These are phyloP conservation scores for Hymenochirus boettgeri DNA, from an alignment of 2,113 vertebrate species.

Conservation along the genomic window DNA sequence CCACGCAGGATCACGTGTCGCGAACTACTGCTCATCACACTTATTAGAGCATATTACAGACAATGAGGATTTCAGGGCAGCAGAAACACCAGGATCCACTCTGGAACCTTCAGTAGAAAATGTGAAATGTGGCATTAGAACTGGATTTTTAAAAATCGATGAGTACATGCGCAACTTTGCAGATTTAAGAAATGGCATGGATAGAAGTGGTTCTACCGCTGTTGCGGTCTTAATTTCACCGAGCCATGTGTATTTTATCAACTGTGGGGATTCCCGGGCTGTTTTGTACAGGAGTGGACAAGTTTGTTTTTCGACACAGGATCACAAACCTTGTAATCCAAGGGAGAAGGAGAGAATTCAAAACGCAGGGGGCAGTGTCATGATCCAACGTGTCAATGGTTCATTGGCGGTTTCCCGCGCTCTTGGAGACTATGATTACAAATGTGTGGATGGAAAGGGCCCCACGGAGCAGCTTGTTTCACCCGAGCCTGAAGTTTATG, in stretches of 20 bases:
- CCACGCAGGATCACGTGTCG: constrained; percentile 94
- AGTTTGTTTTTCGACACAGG: constrained; percentile 94
- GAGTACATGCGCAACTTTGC: constrained; percentile 98
- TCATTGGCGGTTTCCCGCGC: constrained; percentile 95
- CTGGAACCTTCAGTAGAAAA: constrained; percentile 80
- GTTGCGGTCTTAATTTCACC: constrained; percentile 92
- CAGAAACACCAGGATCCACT: constrained; percentile 61
- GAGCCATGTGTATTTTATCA: constrained; percentile 92
- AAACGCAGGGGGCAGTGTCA: constrained; percentile 96
- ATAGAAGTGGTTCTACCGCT: constrained; percentile 95
- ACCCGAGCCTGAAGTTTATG: constrained; percentile 93
- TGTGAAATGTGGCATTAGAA: constrained; percentile 89
- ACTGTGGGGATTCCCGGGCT: constrained; percentile 94
- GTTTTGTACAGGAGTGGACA: constrained; percentile 87
- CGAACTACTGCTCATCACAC: constrained; percentile 93
- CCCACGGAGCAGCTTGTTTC: constrained; percentile 97
- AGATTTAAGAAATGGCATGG: constrained; percentile 93
- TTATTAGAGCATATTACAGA: constrained; percentile 93
- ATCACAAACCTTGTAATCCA: constrained; percentile 98
- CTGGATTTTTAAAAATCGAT: constrained; percentile 95
- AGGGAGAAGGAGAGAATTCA: constrained; percentile 96
- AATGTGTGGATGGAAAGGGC: constrained; percentile 95
- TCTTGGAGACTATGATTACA: constrained; percentile 97
- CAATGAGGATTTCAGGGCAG: constrained; percentile 80
- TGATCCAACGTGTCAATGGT: constrained; percentile 97